Conservation (phyloP, 2,113 vertebrate genomes). For the Myotis brandtii region DNA sequence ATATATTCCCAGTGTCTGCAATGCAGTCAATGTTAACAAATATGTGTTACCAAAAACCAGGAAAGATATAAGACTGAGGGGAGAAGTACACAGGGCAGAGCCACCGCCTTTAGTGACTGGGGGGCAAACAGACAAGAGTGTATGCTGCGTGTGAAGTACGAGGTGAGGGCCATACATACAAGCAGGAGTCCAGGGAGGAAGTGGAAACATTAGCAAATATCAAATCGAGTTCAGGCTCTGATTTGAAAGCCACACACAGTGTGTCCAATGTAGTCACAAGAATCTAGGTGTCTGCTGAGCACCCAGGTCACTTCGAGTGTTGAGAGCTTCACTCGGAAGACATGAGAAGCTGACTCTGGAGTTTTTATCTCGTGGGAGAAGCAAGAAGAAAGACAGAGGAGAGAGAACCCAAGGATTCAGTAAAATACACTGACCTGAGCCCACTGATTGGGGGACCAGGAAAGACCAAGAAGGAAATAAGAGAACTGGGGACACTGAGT, state of each 20-base stretch:
- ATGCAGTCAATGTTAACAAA: background rate
- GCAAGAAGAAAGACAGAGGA: background rate
- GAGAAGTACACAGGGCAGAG: background rate
- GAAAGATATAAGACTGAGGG: background rate
- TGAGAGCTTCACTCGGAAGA: background rate
- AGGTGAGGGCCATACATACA: background rate
- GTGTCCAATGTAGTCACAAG: background rate
- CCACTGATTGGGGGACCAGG: background rate
- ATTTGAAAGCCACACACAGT: background rate
- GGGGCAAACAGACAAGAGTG: background rate
- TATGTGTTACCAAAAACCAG: background rate
- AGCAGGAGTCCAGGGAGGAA: background rate
- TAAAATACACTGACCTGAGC: background rate
- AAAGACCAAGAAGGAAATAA: background rate
- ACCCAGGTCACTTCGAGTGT: background rate
- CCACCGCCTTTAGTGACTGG: background rate
- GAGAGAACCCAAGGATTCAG: background rate
- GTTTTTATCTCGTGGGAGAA: background rate
- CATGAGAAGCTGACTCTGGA: background rate
- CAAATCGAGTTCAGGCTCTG: background rate
- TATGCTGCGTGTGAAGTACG: rapidly evolving
- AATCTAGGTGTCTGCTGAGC: background rate
- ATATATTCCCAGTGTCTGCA: background rate
- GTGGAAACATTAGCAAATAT: background rate
- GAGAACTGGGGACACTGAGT: background rate